A percentile compares a stretch with the other conserved stretches of the same genome.
phyloP scores from a whole-genome alignment of 2,888 invertebrate genomes.

The Tipula unca region DNA sequence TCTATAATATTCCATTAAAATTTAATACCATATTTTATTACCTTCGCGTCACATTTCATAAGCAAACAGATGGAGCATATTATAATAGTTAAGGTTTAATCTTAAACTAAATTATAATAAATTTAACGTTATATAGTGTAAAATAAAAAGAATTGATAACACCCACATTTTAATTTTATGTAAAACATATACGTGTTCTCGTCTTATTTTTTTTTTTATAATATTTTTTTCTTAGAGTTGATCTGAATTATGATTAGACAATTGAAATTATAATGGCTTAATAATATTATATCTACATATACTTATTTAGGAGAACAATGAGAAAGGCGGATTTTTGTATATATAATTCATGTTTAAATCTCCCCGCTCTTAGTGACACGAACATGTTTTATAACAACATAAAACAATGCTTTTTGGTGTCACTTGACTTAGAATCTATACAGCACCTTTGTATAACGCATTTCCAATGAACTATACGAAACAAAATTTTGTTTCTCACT shows the following conservation, averaged over 20 bases:
- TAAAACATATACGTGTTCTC: background rate
- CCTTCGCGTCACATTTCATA: background rate
- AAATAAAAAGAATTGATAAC: background rate
- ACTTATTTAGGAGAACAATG: background rate
- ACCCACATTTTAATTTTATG: background rate
- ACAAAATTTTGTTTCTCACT: background rate
- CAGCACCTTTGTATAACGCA: background rate
- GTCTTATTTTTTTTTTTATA: background rate
- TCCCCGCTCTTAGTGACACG: background rate
- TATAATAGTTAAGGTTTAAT: background rate
- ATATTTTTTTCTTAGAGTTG: background rate
- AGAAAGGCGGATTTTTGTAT: background rate
- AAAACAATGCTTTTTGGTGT: background rate
- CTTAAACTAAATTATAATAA: background rate
- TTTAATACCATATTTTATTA: background rate
- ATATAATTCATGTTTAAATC: background rate
- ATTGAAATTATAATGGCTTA: slow-evolving; percentile 8
- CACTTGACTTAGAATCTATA: background rate
- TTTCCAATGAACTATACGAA: background rate
- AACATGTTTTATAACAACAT: background rate
- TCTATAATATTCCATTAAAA: background rate
- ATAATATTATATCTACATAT: background rate
- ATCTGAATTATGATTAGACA: slow-evolving; percentile 14
- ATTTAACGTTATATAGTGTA: background rate
- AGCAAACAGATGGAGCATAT: background rate